Percentiles rank a stretch among this genome's conserved stretches.
phyloP scores from a whole-genome alignment of 2,113 vertebrate genomes.

The Gobius niger region DNA sequence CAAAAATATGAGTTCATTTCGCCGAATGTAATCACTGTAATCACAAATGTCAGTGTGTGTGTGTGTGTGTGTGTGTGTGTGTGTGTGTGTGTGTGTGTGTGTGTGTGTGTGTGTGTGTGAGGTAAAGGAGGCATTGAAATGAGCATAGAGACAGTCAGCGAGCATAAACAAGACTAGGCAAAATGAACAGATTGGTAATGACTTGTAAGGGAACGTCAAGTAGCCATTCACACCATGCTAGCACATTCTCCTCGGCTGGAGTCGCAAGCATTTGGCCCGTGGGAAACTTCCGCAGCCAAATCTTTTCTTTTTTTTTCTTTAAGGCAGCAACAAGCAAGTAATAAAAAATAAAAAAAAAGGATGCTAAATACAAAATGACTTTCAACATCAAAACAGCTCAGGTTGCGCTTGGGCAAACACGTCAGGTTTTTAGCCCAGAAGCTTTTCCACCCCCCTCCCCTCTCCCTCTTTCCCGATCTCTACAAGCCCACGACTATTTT shows the following conservation, averaged over 20 bases:
- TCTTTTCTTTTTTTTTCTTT: neutral
- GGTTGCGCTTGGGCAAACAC: constrained; percentile 35
- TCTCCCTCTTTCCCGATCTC: constrained; percentile 23
- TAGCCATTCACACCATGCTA: constrained; percentile 29
- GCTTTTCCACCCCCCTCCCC: constrained; percentile 13
- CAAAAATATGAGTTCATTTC: constrained; percentile 68
- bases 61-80: constrained; percentile 10
- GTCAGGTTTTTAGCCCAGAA: constrained; percentile 30
- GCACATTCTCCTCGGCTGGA: constrained; percentile 36
- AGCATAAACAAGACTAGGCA: constrained; percentile 7
- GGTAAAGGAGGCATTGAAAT: neutral
- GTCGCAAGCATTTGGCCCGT: constrained; percentile 20
- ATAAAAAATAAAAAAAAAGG: constrained; percentile 6
- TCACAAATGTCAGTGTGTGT: constrained; percentile 49
- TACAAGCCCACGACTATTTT: constrained; percentile 32
- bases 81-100: constrained; percentile 9
- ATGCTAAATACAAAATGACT: neutral
- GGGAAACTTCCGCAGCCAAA: constrained; percentile 6
- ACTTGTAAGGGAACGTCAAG: constrained; percentile 47
- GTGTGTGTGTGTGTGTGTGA: constrained; percentile 8
- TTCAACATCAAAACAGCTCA: constrained; percentile 38
- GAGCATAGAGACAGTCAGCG: neutral
- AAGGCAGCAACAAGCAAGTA: neutral
- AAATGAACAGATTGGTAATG: constrained; percentile 62
- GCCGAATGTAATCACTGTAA: constrained; percentile 60